These are phyloP conservation scores for Elymnias hypermnestra DNA, from an alignment of 1,140 invertebrate species.

Conservation along the genomic window DNA sequence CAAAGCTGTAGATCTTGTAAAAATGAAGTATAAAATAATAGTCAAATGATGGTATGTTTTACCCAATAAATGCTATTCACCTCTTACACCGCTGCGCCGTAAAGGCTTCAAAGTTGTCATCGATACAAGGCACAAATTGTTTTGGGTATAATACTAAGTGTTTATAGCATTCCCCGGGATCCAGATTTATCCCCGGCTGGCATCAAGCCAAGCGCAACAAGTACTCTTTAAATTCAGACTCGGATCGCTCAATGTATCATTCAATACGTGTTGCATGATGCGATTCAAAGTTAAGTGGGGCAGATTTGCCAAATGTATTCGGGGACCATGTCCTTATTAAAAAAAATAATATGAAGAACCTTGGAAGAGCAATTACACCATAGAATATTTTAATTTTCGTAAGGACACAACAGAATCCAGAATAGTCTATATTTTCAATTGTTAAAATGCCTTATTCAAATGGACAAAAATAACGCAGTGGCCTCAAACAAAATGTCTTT, in stretches of 20 bases:
- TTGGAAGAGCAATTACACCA: not conserved
- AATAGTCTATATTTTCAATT: too few relatives aligned
- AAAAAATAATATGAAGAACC: too few relatives aligned
- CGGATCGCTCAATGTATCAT: conserved; percentile 2
- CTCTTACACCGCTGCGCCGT: too few relatives aligned
- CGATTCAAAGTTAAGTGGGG: not conserved
- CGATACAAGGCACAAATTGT: conserved; percentile 1
- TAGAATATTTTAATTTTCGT: too few relatives aligned
- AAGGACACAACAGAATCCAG: too few relatives aligned
- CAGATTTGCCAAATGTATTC: not conserved
- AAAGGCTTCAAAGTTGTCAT: conserved; percentile 12
- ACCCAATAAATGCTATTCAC: too few relatives aligned
- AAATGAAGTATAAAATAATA: too few relatives aligned
- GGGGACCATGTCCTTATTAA: not conserved
- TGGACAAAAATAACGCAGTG: too few relatives aligned
- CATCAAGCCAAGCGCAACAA: conserved; percentile 20
- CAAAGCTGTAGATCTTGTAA: too few relatives aligned
- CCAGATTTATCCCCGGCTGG: conserved; percentile 13
- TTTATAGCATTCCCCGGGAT: conserved; percentile 8
- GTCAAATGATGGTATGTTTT: too few relatives aligned
- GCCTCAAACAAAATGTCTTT: too few relatives aligned
- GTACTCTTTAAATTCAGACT: conserved; percentile 17
- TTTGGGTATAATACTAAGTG: conserved; percentile 7
- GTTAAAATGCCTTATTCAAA: too few relatives aligned
- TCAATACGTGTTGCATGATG: conserved; percentile 1